These are phyloP conservation scores for Drepana arcuata DNA, from an alignment of 1,140 invertebrate species.

Conservation along the genomic window DNA sequence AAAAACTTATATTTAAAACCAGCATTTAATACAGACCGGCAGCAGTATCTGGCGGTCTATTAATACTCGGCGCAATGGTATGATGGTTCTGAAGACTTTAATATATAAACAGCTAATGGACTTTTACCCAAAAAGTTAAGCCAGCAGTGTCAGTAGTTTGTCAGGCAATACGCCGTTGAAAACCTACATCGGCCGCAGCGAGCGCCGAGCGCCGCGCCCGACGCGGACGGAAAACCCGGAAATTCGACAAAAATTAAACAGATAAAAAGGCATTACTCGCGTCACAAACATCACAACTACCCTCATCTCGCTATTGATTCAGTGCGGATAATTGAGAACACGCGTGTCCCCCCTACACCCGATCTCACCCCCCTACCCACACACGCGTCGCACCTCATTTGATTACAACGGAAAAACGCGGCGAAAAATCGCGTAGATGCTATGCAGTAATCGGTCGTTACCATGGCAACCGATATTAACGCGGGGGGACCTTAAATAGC, in stretches of 20 bases:
- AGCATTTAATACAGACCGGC: too few relatives aligned
- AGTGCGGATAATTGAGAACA: conserved; percentile 69
- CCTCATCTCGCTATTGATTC: conserved; percentile 68
- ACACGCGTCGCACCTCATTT: conserved; percentile 60
- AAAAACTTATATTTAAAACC: too few relatives aligned
- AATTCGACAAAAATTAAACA: conserved; percentile 42
- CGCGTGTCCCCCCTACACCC: conserved; percentile 45
- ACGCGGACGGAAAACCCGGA: conserved; percentile 6
- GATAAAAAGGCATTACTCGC: conserved; percentile 43
- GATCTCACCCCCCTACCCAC: conserved; percentile 20
- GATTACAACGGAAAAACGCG: conserved; percentile 70
- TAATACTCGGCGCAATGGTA: too few relatives aligned
- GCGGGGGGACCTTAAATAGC: conserved; percentile 56
- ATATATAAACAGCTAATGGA: too few relatives aligned
- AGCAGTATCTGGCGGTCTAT: too few relatives aligned
- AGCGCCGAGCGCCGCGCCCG: not conserved
- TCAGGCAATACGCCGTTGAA: too few relatives aligned
- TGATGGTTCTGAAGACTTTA: too few relatives aligned
- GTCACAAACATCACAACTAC: conserved; percentile 55
- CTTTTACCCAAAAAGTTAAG: too few relatives aligned
- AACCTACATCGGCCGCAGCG: too few relatives aligned
- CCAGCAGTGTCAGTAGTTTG: too few relatives aligned
- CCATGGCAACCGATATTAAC: conserved; percentile 65
- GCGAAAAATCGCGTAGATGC: conserved; percentile 65
- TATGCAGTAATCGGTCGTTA: conserved; percentile 59